Conservation (phyloP, 2,113 vertebrate genomes). For the Blennius ocellaris region DNA sequence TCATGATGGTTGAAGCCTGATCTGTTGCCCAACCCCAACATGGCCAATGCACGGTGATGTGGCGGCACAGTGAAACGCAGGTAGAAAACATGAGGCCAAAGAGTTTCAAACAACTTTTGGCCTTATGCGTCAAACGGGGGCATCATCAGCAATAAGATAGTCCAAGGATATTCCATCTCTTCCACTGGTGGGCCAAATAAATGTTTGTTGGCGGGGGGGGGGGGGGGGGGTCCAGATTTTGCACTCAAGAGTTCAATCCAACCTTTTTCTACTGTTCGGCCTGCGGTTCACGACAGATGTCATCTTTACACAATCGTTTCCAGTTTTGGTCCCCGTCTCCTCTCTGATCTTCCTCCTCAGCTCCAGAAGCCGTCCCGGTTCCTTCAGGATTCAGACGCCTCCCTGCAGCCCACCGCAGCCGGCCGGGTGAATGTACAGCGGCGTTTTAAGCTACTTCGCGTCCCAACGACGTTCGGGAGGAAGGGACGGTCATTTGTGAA, state of each 20-base stretch:
- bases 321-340: conserved; percentile 62
- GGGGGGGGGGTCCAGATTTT: conserved; percentile 29
- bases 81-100: conserved; percentile 34
- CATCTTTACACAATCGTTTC: conserved; percentile 29
- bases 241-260: not conserved
- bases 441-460: conserved; percentile 63
- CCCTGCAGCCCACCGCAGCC: conserved; percentile 49
- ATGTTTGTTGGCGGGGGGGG: conserved; percentile 6
- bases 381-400: conserved; percentile 29
- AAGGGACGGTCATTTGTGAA: conserved; percentile 84
- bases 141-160: conserved; percentile 34
- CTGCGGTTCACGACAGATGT: conserved; percentile 8
- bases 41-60: conserved; percentile 15
- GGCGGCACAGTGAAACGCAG: conserved; percentile 44
- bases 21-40: conserved; percentile 31
- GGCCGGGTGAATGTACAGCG: conserved; percentile 36
- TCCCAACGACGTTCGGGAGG: conserved; percentile 65
- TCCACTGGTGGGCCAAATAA: conserved; percentile 22
- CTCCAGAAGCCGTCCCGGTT: conserved; percentile 12
- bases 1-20: conserved; percentile 1
- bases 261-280: not conserved
- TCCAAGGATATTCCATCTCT: conserved; percentile 39
- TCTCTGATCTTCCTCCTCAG: conserved; percentile 48
- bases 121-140: conserved; percentile 30
- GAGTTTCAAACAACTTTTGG: conserved; percentile 39